A percentile compares a stretch with the other conserved stretches of the same genome.
Conservation (phyloP, 2,888 invertebrate species). For the Entomobrya multifasciata region DNA sequence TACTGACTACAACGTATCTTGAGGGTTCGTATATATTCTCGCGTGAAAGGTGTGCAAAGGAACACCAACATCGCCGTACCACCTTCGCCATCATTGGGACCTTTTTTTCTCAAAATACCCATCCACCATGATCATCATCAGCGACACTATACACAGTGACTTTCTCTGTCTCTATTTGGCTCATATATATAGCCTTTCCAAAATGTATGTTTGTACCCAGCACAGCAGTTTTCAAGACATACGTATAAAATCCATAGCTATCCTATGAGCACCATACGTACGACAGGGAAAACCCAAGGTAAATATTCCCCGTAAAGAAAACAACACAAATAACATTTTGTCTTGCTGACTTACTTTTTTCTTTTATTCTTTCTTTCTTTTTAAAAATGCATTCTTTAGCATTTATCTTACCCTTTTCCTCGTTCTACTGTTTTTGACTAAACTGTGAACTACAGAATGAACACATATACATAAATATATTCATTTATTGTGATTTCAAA, state of each 20-base stretch:
- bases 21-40: not conserved
- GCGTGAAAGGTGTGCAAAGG: not conserved
- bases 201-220: not conserved
- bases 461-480: not conserved
- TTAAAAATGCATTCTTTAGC: slow-evolving; percentile 12
- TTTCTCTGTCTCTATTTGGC: slow-evolving; percentile 2
- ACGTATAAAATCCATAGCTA: slow-evolving; percentile 19
- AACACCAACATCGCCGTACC: not conserved
- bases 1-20: not conserved
- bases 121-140: slow-evolving; percentile 51
- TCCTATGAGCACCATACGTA: not conserved
- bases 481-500: not conserved
- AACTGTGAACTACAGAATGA: not conserved
- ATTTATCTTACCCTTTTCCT: not conserved
- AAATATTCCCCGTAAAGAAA: too few species aligned
- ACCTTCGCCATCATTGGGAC: slow-evolving; percentile 49
- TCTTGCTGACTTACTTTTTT: slow-evolving; percentile 12
- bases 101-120: slow-evolving; percentile 66
- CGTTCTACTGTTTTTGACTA: not conserved
- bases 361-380: slow-evolving; percentile 10
- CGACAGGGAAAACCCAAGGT: not conserved
- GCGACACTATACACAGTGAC: not conserved
- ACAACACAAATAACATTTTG: not conserved
- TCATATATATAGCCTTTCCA: not conserved
- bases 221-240: slow-evolving; percentile 37